Conservation (phyloP, 2,797 vertebrate genomes). For the Clarias platycephalus region DNA sequence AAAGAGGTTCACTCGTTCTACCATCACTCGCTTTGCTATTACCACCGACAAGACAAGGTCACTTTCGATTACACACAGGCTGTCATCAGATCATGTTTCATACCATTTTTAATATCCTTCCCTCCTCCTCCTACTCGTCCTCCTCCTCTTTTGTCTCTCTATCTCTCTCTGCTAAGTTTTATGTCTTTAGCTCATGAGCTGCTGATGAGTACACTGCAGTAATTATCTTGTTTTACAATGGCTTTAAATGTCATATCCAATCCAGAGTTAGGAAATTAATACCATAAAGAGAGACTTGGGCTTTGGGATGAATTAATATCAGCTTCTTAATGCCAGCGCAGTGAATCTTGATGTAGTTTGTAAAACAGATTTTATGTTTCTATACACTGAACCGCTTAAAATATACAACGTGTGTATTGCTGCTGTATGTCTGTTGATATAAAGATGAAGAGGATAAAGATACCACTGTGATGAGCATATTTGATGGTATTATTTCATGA, state of each 20-base stretch:
- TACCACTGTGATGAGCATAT: background rate
- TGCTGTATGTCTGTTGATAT: background rate
- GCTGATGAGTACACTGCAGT: constrained; percentile 79
- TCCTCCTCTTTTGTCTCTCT: constrained; percentile 55
- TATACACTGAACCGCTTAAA: constrained; percentile 42
- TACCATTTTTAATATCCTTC: constrained; percentile 24
- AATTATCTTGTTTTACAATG: constrained; percentile 82
- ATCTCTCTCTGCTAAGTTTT: constrained; percentile 76
- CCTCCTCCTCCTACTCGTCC: constrained; percentile 24
- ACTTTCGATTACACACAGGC: constrained; percentile 54
- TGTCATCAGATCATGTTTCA: constrained; percentile 47
- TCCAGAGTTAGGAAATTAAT: constrained; percentile 77
- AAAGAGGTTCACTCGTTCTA: constrained; percentile 38
- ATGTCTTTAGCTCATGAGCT: constrained; percentile 75
- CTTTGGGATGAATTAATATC: constrained; percentile 69
- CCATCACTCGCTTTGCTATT: constrained; percentile 36
- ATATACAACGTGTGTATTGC: constrained; percentile 6
- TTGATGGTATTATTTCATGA: background rate
- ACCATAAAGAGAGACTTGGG: constrained; percentile 77
- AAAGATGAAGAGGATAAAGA: background rate
- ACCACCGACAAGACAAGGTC: constrained; percentile 63
- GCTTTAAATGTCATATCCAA: constrained; percentile 76
- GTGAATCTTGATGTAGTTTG: constrained; percentile 45
- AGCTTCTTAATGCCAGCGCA: constrained; percentile 16
- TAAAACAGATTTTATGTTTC: constrained; percentile 44